Conservation (phyloP, 2,888 invertebrate species). For the Apocheima hispidaria region DNA sequence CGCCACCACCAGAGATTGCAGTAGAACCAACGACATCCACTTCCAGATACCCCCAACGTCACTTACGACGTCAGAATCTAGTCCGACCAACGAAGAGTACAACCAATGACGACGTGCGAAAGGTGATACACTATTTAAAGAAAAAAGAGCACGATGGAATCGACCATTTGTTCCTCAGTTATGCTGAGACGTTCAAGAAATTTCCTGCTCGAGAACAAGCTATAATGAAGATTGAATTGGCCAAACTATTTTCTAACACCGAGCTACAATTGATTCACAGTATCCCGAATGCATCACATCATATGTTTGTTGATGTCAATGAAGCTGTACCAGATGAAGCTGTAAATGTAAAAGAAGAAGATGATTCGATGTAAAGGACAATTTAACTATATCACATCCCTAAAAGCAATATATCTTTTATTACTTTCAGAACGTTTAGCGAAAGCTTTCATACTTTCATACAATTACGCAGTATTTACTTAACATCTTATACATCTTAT, state of each 20-base stretch:
- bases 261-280: conserved; percentile 24
- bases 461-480: conserved; percentile 5
- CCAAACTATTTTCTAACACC: conserved; percentile 41
- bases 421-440: conserved; percentile 11
- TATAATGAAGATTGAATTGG: conserved; percentile 43
- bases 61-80: neutral
- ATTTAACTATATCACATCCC: conserved; percentile 6
- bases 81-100: neutral
- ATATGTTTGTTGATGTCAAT: conserved; percentile 5
- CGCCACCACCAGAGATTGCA: neutral
- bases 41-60: neutral
- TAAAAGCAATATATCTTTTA: conserved; percentile 26
- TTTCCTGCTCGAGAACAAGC: conserved; percentile 41
- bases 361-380: neutral
- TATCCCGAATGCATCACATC: neutral
- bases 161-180: conserved; percentile 44
- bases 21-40: neutral
- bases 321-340: neutral
- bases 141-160: conserved; percentile 30
- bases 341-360: conserved; percentile 13
- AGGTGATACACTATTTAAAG: conserved; percentile 21
- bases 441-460: conserved; percentile 10
- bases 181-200: conserved; percentile 45
- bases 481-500: no score
- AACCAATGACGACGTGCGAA: conserved; percentile 20